These are phyloP conservation scores for Chouioia cunea DNA, from an alignment of 2,888 invertebrate genomes.

Conservation along the genomic window DNA sequence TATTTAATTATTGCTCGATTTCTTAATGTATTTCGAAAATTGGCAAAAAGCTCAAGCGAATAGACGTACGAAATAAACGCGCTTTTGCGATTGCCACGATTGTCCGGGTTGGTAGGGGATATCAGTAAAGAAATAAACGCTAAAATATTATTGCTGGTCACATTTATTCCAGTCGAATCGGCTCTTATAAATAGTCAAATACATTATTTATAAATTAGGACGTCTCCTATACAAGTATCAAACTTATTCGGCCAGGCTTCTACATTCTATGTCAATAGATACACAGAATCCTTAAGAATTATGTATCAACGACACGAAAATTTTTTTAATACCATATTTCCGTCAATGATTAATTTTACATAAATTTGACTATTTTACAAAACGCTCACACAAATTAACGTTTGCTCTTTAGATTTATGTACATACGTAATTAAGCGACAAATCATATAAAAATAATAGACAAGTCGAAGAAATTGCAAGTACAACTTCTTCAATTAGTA, in stretches of 20 bases:
- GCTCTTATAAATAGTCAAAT: conserved; percentile 59
- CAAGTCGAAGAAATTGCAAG: conserved; percentile 41
- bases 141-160: conserved; percentile 56
- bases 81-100: no score
- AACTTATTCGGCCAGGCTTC: conserved; percentile 47
- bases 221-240: conserved; percentile 46
- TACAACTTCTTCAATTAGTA: conserved; percentile 41
- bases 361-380: conserved; percentile 44
- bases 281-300: conserved; percentile 25
- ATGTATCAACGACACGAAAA: conserved; percentile 35
- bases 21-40: no score
- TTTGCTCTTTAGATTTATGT: conserved; percentile 41
- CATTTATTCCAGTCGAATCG: conserved; percentile 62
- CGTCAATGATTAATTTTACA: conserved; percentile 12
- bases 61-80: no score
- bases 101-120: background rate
- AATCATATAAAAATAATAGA: conserved; percentile 49
- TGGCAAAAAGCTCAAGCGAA: no score
- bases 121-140: conserved; percentile 23
- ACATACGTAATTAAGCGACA: conserved; percentile 47
- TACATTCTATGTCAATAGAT: conserved; percentile 27
- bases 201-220: conserved; percentile 54
- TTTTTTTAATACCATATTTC: conserved; percentile 30
- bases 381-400: conserved; percentile 30
- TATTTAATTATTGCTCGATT: no score